Percentiles rank a stretch among this genome's conserved stretches.
Conservation (phyloP, 2,113 vertebrate genomes). For the Cryptotis parvus region DNA sequence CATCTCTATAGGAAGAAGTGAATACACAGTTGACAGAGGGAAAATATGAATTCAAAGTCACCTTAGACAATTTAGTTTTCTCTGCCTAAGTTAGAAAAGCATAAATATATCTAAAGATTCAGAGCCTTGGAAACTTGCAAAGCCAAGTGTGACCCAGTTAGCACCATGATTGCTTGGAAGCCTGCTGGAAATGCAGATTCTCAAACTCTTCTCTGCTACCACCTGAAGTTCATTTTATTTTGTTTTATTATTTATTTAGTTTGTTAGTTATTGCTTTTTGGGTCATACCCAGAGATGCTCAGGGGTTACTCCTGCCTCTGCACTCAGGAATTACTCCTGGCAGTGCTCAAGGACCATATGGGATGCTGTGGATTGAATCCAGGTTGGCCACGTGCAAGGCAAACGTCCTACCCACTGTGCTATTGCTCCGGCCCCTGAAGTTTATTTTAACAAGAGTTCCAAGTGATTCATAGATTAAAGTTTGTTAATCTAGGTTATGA, state of each 20-base stretch:
- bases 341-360: too few relatives aligned
- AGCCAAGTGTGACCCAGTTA: background rate
- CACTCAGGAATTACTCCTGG: too few relatives aligned
- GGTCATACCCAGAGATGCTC: too few relatives aligned
- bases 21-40: background rate
- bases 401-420: too few relatives aligned
- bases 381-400: too few relatives aligned
- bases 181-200: background rate
- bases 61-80: background rate
- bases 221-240: background rate
- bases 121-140: background rate
- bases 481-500: background rate
- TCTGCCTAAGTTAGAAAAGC: constrained; percentile 24
- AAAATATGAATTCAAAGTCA: background rate
- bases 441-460: background rate
- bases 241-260: too few relatives aligned
- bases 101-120: background rate
- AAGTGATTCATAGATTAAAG: background rate
- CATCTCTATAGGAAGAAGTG: background rate
- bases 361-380: too few relatives aligned
- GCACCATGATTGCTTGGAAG: background rate
- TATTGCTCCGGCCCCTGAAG: too few relatives aligned
- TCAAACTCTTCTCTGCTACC: background rate
- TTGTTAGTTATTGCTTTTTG: too few relatives aligned
- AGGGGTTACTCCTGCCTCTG: too few relatives aligned